Conservation (phyloP, 2,113 vertebrate genomes). For the Microtus oregoni region DNA sequence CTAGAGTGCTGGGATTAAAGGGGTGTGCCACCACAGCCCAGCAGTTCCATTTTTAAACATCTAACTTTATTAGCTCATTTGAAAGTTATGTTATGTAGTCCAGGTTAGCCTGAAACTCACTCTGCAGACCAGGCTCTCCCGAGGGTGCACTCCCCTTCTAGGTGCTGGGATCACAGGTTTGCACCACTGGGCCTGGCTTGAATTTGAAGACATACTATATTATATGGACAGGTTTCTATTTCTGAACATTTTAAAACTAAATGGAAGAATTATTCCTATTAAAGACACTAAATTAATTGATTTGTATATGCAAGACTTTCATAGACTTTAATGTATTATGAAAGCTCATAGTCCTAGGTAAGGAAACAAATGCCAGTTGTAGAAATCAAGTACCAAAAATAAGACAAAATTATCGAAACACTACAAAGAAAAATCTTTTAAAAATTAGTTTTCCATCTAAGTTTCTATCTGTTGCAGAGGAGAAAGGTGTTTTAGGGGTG, state of each 20-base stretch:
- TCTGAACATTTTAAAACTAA: conserved; percentile 34
- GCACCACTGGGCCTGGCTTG: background rate
- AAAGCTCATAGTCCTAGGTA: background rate
- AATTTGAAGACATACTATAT: background rate
- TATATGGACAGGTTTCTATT: background rate
- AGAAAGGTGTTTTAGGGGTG: background rate
- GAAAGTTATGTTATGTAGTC: background rate
- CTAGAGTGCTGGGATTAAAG: background rate
- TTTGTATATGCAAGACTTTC: background rate
- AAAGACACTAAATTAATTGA: conserved; percentile 44
- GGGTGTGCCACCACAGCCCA: background rate
- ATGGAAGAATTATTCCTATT: background rate
- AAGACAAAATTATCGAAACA: conserved; percentile 19
- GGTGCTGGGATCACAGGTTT: background rate
- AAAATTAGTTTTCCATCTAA: background rate
- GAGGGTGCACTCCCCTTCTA: background rate
- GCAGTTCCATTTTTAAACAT: conserved; percentile 2
- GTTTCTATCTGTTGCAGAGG: background rate
- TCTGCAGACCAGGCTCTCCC: background rate
- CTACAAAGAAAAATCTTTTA: background rate
- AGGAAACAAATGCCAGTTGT: conserved; percentile 22
- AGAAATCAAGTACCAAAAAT: background rate
- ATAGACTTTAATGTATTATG: background rate
- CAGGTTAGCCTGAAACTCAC: background rate
- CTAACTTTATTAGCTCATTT: background rate